Evolutionary conservation across 2,797 vertebrate species (phyloP).

Genomic region (Coilia nasus): DNA sequence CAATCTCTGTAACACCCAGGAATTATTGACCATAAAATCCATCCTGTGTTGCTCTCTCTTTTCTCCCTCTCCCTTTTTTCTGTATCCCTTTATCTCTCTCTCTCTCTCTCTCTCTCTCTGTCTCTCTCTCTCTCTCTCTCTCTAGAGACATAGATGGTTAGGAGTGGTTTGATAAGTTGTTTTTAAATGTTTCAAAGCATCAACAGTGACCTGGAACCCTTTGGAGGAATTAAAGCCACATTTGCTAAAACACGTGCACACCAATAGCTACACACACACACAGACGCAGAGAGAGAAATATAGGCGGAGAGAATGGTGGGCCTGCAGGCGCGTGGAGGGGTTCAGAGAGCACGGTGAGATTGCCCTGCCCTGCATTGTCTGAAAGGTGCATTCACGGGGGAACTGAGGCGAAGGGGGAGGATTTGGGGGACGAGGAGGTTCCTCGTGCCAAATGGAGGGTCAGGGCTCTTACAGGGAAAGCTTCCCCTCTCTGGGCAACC

Average conservation of each 20-base stretch:
- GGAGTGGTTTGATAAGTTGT: constrained; percentile 24
- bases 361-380: constrained; percentile 45
- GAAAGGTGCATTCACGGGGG: constrained; percentile 42
- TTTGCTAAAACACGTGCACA: background rate
- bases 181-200: constrained; percentile 16
- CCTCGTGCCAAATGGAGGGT: constrained; percentile 44
- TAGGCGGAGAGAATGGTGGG: background rate
- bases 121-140: background rate
- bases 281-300: background rate
- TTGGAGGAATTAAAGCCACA: background rate
- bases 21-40: constrained; percentile 31
- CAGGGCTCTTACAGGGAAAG: constrained; percentile 38
- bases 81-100: no score
- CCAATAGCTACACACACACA: background rate
- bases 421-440: constrained; percentile 35
- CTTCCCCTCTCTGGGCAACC: constrained; percentile 32
- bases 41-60: constrained; percentile 28
- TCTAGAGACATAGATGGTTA: constrained; percentile 36
- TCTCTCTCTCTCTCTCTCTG: constrained; percentile 32
- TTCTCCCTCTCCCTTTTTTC: no score
- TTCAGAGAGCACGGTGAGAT: constrained; percentile 43
- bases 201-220: background rate
- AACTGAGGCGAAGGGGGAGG: constrained; percentile 14
- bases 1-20: constrained; percentile 26
- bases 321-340: constrained; percentile 40